These are phyloP conservation scores for Macropodus opercularis DNA, from an alignment of 2,797 vertebrate genomes.

Conservation along the genomic window DNA sequence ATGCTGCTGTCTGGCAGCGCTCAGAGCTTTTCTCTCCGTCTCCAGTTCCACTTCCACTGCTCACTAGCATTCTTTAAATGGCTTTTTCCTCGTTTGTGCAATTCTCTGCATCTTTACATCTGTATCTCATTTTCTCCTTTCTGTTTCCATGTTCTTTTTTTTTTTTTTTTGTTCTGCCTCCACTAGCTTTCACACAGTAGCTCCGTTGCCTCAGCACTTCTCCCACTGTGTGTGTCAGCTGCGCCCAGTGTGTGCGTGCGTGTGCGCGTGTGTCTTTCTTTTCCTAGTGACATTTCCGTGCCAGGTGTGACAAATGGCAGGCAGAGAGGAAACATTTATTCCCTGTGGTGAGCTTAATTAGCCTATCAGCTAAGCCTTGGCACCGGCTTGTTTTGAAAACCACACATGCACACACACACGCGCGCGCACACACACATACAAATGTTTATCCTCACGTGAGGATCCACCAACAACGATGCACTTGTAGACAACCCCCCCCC, in stretches of 20 bases:
- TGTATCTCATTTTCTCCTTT: constrained; percentile 29
- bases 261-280: constrained; percentile 38
- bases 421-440: constrained; percentile 30
- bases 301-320: constrained; percentile 85
- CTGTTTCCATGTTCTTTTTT: constrained; percentile 14
- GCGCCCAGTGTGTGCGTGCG: constrained; percentile 1
- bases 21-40: constrained; percentile 7
- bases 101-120: constrained; percentile 4
- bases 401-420: constrained; percentile 46
- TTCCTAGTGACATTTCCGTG: constrained; percentile 77
- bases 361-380: constrained; percentile 82
- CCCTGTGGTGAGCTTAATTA: constrained; percentile 83
- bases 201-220: constrained; percentile 65
- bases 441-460: constrained; percentile 47
- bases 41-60: constrained; percentile 1
- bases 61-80: neutral
- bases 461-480: constrained; percentile 59
- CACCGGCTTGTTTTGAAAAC: constrained; percentile 76
- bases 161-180: neutral
- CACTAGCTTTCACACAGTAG: constrained; percentile 41
- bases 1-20: constrained; percentile 18
- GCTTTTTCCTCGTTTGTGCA: constrained; percentile 21
- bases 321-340: constrained; percentile 81
- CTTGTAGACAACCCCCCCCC: too few relatives aligned
- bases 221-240: constrained; percentile 36